These are phyloP conservation scores for Gymnosoma rotundatum DNA, from an alignment of 2,888 invertebrate genomes.

Conservation along the genomic window DNA sequence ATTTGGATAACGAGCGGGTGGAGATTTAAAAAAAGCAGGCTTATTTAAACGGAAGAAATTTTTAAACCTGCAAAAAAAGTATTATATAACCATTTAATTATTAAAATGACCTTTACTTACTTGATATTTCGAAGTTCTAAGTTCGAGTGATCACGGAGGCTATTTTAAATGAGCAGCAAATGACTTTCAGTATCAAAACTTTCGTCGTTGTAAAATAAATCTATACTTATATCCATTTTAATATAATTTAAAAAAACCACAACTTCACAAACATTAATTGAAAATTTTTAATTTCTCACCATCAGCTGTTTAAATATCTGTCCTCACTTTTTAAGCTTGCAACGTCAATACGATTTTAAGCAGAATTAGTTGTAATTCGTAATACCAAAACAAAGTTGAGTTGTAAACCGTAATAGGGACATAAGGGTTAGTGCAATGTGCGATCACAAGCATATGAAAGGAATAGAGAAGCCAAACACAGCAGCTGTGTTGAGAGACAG, in stretches of 20 bases:
- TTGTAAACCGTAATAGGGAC: conserved; percentile 1
- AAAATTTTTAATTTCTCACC: background rate
- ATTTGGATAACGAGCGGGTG: no score
- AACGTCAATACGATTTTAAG: no score
- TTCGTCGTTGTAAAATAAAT: conserved; percentile 6
- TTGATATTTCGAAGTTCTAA: background rate
- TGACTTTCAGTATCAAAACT: background rate
- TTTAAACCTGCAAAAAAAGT: background rate
- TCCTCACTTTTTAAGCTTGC: background rate
- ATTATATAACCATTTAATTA: background rate
- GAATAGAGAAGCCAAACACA: no score
- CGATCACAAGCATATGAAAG: no score
- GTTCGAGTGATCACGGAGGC: background rate
- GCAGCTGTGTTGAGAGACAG: no score
- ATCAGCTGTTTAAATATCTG: background rate
- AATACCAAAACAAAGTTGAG: background rate
- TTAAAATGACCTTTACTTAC: background rate
- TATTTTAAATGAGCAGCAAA: background rate
- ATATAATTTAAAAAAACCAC: conserved; percentile 10
- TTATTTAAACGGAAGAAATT: background rate
- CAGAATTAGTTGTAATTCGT: no score
- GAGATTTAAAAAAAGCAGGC: background rate
- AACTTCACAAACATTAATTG: background rate
- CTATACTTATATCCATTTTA: conserved; percentile 4
- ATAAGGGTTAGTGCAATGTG: no score